Base-by-base conservation (phyloP, 2,797 vertebrate species). In the Aselliscus stoliczkanus region DNA sequence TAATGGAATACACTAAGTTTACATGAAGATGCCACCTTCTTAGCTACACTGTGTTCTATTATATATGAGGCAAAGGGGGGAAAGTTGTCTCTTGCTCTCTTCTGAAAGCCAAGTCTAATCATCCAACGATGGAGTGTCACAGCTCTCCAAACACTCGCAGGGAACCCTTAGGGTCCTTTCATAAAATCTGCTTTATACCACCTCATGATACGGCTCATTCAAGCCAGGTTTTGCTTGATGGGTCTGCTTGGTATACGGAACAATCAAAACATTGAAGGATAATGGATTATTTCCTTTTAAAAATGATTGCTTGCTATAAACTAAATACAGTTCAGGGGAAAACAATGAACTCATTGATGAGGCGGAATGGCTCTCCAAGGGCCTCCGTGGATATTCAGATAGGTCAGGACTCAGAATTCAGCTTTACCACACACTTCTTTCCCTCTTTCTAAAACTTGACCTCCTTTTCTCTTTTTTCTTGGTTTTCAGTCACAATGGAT, bases 341-440 rank as follows among this genome's bases (percentile, higher is more conserved):
- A 67, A 42, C 54, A 60, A 13, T 14, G 18, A 23, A 12, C 80
- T 76, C 65, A 42, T 21, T 21, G 72, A 84, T 72, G 6, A 50
- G 31, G 23, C 14, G 34, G 14, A 77, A 39, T 0, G 3, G 39
- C 39, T 25, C 1, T 3, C 18, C 58, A 25, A 20, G 50, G 21
- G 13, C 81, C 2, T 0, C 0, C 0, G 58, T 64, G 72, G 1
- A n/a, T 50, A 44, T 2, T 60, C 10, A 20, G 4, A 25, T 0
- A 1, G 37, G 47, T 4, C 85, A 27, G 47, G 34, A 9, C 14
- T 39, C 4, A 42, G 27, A n/a, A 6, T 2, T 3, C 27, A 31
- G 11, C 31, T 20, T 25, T 21, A 34, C 0, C 44, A 13, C 29
- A 9, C 6, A 0, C 4, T 31, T 1, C 0, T 0, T 1, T 7